Evolutionary conservation across 2,888 invertebrate genomes (phyloP).

Genomic region (Andrena flavipes): DNA sequence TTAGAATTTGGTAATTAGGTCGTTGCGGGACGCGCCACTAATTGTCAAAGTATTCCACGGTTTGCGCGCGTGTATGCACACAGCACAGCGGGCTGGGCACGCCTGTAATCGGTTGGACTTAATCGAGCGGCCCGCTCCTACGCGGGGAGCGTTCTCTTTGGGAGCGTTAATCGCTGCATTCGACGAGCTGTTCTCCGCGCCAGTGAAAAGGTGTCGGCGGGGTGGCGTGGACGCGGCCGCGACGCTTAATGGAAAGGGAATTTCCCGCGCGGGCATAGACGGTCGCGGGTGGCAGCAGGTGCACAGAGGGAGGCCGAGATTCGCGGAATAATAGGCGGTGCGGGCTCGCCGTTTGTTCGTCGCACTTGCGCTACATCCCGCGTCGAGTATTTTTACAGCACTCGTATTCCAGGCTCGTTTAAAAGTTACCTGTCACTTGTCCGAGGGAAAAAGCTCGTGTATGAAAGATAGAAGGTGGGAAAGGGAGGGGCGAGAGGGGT

Average conservation of each 20-base stretch:
- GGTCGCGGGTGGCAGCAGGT: not conserved
- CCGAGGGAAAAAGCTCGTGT: not conserved
- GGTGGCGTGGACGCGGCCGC: constrained; percentile 1
- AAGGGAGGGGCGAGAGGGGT: not conserved
- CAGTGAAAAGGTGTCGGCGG: not conserved
- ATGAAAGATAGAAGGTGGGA: not conserved
- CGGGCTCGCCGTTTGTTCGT: constrained; percentile 48
- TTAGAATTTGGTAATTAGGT: too few relatives aligned
- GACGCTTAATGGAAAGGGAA: constrained; percentile 5
- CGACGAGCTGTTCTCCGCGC: not conserved
- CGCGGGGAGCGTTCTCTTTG: not conserved
- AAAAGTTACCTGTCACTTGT: constrained; percentile 58
- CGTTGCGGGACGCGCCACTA: too few relatives aligned
- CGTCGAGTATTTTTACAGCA: constrained; percentile 59
- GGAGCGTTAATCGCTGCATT: constrained; percentile 4
- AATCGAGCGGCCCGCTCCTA: not conserved
- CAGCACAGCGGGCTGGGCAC: not conserved
- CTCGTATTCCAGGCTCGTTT: constrained; percentile 41
- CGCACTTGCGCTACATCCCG: constrained; percentile 26
- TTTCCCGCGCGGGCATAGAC: constrained; percentile 25
- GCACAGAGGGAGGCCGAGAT: constrained; percentile 33
- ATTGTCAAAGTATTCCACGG: too few relatives aligned
- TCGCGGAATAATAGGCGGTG: constrained; percentile 50
- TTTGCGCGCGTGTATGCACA: too few relatives aligned
- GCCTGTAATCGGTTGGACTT: not conserved